Conservation (phyloP, 1,140 invertebrate species). For the Neelides sp. region DNA sequence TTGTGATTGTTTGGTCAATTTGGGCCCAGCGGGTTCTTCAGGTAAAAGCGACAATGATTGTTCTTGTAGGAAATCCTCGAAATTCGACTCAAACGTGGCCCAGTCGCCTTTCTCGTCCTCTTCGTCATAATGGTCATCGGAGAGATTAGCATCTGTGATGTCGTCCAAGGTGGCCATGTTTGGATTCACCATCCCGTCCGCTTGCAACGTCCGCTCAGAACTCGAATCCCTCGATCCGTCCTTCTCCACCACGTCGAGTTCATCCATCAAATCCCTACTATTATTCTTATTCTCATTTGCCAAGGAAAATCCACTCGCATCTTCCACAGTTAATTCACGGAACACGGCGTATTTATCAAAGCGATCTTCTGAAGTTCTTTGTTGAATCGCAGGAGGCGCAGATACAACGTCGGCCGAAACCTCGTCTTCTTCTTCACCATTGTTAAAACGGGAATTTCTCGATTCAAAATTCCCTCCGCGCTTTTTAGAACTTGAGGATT, state of each 20-base stretch:
- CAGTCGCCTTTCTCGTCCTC: slow-evolving; percentile 21
- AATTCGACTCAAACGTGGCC: slow-evolving; percentile 31
- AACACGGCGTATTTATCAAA: slow-evolving; percentile 73
- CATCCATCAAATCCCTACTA: not conserved
- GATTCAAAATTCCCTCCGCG: slow-evolving; percentile 10
- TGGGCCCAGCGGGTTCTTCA: no score
- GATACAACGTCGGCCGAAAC: not conserved
- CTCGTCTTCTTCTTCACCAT: slow-evolving; percentile 14
- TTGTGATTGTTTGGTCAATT: no score
- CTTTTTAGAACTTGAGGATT: no score
- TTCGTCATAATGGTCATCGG: slow-evolving; percentile 16
- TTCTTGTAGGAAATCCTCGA: slow-evolving; percentile 22
- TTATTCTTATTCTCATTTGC: not conserved
- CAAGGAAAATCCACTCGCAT: slow-evolving; percentile 27
- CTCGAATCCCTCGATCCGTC: slow-evolving; percentile 19
- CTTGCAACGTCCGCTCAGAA: slow-evolving; percentile 29
- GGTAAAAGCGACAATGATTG: no score
- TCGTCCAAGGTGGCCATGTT: slow-evolving; percentile 23
- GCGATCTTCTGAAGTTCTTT: slow-evolving; percentile 34
- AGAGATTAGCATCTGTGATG: slow-evolving; percentile 29
- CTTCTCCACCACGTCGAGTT: slow-evolving; percentile 16
- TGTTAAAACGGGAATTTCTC: no score
- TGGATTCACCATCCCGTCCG: slow-evolving; percentile 8
- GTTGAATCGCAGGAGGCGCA: slow-evolving; percentile 3
- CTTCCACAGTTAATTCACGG: slow-evolving; percentile 47